Evolutionary conservation across 2,797 vertebrate genomes (phyloP), one percentile per base, ranked within the genome.

Genomic region (Schizothorax lantsangensis): DNA sequence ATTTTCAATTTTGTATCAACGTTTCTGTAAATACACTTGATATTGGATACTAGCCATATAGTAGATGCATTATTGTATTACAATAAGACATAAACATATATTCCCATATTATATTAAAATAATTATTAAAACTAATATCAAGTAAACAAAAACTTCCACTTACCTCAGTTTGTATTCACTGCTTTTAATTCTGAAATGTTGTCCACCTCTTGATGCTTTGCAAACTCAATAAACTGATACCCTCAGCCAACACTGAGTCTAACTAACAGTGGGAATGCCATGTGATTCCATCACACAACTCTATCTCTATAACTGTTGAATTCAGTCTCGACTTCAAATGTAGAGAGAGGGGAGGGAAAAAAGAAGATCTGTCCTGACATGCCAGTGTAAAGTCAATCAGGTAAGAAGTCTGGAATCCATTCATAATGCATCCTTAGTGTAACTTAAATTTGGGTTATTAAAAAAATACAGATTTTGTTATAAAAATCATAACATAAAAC

Each of bases 101-200:
- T 66, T 66, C 26, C 1, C 6, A 66, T 66, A 66, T 66, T 66
- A 62, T 12, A 26, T 11, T 64, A 17, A 33, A 33, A 66, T 17
- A 36, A 68, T 36, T 68, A 68, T 36, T 66, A 33, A 33, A 66
- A 17, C 26, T 66, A 66, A 66, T 33, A 66, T 66, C 8, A 68
- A 68, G 21, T n/a, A 69, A 52, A 69, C 6, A 8, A 71, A 86
- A 71, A 69, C 3, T 6, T 59, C 0, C 54, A 75, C 88, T 81
- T 47, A 89, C 88, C 78, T 38, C 4, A 57, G 64, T 49, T 69
- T 45, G 15, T 45, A 57, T 52, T 33, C 19, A 45, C 36, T 45
- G 57, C 21, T 69, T 84, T 30, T 47, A 69, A 79, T 36, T 43
- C 10, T n/a, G 40, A 30, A 43, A 71, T 82, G 1, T 10, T 38